These are phyloP conservation scores for Leptobrachium leishanense DNA, from an alignment of 2,113 vertebrate genomes.

Conservation along the genomic window DNA sequence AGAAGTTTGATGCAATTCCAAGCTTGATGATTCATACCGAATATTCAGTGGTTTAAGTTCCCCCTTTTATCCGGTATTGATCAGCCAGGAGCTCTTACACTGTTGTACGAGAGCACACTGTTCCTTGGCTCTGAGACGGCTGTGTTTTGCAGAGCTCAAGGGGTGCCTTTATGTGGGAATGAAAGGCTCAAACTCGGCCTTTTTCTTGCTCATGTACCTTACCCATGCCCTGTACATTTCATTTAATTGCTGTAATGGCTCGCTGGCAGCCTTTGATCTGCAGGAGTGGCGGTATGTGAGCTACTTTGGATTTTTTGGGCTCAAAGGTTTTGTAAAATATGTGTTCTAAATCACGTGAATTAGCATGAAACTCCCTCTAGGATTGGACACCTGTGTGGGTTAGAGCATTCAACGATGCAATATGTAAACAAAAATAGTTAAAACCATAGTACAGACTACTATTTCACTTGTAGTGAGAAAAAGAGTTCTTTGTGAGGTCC, in stretches of 20 bases:
- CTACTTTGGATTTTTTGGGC: neutral
- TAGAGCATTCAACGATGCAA: too few relatives aligned
- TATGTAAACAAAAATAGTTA: too few relatives aligned
- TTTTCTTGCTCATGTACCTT: neutral
- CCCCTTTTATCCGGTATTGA: neutral
- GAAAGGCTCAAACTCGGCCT: neutral
- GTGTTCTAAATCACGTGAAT: too few relatives aligned
- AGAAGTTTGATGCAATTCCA: slow-evolving; percentile 1
- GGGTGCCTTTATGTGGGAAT: neutral
- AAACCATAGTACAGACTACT: too few relatives aligned
- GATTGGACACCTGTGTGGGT: too few relatives aligned
- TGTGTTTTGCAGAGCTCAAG: neutral
- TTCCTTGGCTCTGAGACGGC: neutral
- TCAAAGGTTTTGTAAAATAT: too few relatives aligned
- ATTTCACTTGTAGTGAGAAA: too few relatives aligned
- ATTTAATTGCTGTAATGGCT: neutral
- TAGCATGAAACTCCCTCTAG: too few relatives aligned
- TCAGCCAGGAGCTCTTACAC: neutral
- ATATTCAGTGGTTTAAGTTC: slow-evolving; percentile 11
- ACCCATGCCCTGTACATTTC: neutral
- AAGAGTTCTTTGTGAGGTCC: too few relatives aligned
- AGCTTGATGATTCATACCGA: neutral
- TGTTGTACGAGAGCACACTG: slow-evolving; percentile 1
- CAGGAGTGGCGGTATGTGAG: neutral
- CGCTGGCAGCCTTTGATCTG: neutral